Conservation (phyloP, 2,797 vertebrate species). For the Dendrocincla fuliginosa region DNA sequence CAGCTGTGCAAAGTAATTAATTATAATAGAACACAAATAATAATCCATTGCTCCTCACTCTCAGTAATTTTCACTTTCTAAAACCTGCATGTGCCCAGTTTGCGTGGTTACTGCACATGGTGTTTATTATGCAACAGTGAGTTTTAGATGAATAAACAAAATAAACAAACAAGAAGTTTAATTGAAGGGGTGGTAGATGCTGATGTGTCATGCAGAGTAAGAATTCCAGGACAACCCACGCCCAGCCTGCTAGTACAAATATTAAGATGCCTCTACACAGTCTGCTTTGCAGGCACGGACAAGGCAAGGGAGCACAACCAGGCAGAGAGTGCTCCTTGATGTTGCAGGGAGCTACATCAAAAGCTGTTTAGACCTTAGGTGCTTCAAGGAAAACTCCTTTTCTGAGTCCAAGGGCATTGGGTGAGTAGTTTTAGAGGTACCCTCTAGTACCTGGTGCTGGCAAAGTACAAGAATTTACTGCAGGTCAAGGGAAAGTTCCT, state of each 20-base stretch:
- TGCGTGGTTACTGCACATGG: not conserved
- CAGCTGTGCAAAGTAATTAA: conserved; percentile 58
- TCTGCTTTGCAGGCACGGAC: not conserved
- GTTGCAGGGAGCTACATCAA: not conserved
- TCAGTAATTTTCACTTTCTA: conserved; percentile 35
- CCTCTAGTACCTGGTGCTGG: not conserved
- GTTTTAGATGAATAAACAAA: not conserved
- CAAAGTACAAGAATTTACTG: not conserved
- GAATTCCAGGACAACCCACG: not conserved
- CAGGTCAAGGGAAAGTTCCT: not conserved
- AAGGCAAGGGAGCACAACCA: not conserved
- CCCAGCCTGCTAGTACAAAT: not conserved
- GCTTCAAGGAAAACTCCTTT: not conserved
- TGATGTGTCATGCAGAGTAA: not conserved
- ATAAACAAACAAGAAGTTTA: not conserved
- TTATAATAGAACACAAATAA: conserved; percentile 50
- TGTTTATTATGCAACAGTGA: not conserved
- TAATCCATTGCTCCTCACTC: not conserved
- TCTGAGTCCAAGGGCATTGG: not conserved
- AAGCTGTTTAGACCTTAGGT: not conserved
- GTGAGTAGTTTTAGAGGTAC: not conserved
- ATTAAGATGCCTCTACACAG: not conserved
- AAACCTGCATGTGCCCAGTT: not conserved
- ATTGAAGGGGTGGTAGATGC: not conserved
- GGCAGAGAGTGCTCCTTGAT: accelerated